phyloP scores from a whole-genome alignment of 2,888 invertebrate species.

The Gari tellinella region DNA sequence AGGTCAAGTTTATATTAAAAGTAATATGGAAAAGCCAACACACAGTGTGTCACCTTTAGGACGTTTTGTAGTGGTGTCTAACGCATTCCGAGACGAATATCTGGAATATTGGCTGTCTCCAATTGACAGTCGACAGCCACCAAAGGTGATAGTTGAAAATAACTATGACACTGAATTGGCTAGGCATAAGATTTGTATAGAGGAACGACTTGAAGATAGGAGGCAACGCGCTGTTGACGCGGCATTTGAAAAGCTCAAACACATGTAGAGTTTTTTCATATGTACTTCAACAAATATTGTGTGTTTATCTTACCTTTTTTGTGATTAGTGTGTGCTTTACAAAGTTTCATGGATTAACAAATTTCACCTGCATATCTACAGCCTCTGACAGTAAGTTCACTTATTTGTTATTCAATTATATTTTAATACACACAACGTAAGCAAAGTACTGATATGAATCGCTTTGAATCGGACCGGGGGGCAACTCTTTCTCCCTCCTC shows the following conservation, averaged over 20 bases:
- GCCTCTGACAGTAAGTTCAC: too few relatives aligned
- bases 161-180: background rate
- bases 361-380: too few relatives aligned
- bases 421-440: too few relatives aligned
- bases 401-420: too few relatives aligned
- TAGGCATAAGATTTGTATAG: too few relatives aligned
- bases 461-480: too few relatives aligned
- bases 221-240: background rate
- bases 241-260: background rate
- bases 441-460: too few relatives aligned
- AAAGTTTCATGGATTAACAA: too few relatives aligned
- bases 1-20: background rate
- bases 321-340: too few relatives aligned
- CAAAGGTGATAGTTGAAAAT: background rate
- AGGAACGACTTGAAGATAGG: background rate
- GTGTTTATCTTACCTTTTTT: background rate
- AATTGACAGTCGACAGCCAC: background rate
- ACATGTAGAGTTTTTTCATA: background rate
- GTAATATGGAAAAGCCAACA: constrained; percentile 3
- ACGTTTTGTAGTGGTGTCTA: background rate
- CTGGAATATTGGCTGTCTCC: constrained; percentile 2
- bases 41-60: constrained; percentile 1
- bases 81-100: background rate
- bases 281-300: too few relatives aligned
- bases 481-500: too few relatives aligned